Evolutionary conservation across 2,888 invertebrate genomes (phyloP), one percentile per base, ranked within the genome.

Genomic region (Pelosia muscerda): DNA sequence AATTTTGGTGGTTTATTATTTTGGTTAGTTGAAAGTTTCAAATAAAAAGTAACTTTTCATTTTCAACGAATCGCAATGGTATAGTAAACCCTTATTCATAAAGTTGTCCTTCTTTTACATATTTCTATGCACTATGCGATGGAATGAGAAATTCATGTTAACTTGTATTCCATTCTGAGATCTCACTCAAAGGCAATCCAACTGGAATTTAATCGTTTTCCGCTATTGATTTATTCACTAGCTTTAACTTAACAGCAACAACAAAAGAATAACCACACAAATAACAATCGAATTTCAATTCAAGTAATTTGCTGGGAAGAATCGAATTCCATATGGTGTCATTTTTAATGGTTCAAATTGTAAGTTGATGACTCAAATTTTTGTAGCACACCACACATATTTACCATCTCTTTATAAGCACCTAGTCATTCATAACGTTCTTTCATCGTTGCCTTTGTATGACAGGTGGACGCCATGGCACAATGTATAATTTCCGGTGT

Each of bases 401-500:
- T 53, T 15, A 54, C 13, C 54, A 23, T 22, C 10, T 23, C 23
- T 15, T n/a, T 26, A 19, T 57, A 10, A 28, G 15, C 26, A 15
- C 19, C 19, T 6, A 28, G 15, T 57, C 57, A 57, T n/a, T 57
- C 26, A 31, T 57, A n/a, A 10, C 23, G 25, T 49, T 83, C 77
- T 79, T 86, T 78, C 81, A 76, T 81, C 74, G 69, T 82, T 80
- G 79, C 73, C 83, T 83, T 84, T 79, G 73, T 81, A 70, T 78
- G 84, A 81, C 88, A 89, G 88, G 88, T 89, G 90, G 84, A 76
- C 78, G 83, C 75, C 77, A 79, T 75, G 80, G 85, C 76, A 81
- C 85, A 86, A 88, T 85, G 82, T 84, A 86, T 85, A 83, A 82
- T 88, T 86, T 89, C 89, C 89, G 87, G 86, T 81, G 79, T 81